These are phyloP conservation scores for Subacronicta megacephala DNA, from an alignment of 2,888 invertebrate genomes.

Conservation along the genomic window DNA sequence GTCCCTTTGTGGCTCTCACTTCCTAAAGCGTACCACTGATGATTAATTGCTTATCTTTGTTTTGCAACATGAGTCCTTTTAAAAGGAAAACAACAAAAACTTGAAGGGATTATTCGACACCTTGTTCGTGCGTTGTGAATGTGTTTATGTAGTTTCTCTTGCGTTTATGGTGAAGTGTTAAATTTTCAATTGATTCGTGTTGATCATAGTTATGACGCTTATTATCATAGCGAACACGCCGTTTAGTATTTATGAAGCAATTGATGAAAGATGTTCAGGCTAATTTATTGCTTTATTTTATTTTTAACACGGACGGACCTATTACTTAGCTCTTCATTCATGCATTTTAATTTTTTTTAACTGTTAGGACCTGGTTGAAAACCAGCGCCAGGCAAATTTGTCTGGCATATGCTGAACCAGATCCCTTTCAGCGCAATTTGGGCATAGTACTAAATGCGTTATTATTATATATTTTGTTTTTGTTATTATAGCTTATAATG, in stretches of 20 bases:
- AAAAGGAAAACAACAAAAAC: slow-evolving; percentile 58
- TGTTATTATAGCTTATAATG: no score
- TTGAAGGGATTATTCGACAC: slow-evolving; percentile 60
- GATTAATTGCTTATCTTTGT: slow-evolving; percentile 77
- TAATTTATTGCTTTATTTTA: slow-evolving; percentile 43
- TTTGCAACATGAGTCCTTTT: slow-evolving; percentile 60
- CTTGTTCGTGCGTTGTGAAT: slow-evolving; percentile 58
- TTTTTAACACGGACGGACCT: slow-evolving; percentile 15
- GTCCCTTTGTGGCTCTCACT: slow-evolving; percentile 73
- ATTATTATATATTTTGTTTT: no score
- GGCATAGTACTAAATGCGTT: no score
- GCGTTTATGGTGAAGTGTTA: slow-evolving; percentile 54
- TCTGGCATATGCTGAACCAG: no score
- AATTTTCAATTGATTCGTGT: slow-evolving; percentile 53
- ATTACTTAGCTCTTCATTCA: not conserved
- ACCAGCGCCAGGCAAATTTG: no score
- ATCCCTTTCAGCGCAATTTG: no score
- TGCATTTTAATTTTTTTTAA: no score
- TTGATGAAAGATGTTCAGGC: slow-evolving; percentile 35
- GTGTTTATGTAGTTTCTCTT: slow-evolving; percentile 55
- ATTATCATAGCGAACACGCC: slow-evolving; percentile 48
- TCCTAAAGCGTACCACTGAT: slow-evolving; percentile 70
- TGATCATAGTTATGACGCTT: slow-evolving; percentile 44
- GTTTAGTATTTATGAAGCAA: slow-evolving; percentile 48
- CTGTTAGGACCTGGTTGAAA: no score